phyloP scores from a whole-genome alignment of 1,140 invertebrate genomes.

The Drosophila novamexicana region DNA sequence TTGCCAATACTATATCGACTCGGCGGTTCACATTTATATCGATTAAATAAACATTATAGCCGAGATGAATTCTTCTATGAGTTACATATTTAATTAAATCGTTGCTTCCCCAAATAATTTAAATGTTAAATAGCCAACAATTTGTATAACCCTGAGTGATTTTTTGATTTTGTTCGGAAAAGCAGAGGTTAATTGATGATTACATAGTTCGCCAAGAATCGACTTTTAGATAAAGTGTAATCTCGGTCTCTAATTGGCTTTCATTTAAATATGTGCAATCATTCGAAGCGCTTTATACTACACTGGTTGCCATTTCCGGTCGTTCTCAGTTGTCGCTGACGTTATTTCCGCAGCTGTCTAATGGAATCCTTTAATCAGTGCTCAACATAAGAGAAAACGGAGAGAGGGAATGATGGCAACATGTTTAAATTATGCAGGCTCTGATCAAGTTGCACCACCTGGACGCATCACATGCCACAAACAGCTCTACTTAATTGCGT shows the following conservation, averaged over 20 bases:
- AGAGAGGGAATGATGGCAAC: slow-evolving; percentile 19
- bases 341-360: slow-evolving; percentile 45
- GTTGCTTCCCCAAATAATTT: no score
- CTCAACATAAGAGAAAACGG: background rate
- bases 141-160: no score
- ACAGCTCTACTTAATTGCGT: slow-evolving; percentile 77
- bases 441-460: slow-evolving; percentile 57
- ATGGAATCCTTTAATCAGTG: slow-evolving; percentile 65
- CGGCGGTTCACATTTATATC: no score
- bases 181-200: no score
- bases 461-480: slow-evolving; percentile 52
- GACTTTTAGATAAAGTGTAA: background rate
- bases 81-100: no score
- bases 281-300: background rate
- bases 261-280: background rate
- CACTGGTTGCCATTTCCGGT: slow-evolving; percentile 25
- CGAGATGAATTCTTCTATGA: no score
- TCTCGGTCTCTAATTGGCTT: background rate
- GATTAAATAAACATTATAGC: no score
- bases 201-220: no score
- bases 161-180: no score
- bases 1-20: no score
- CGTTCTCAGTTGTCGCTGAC: slow-evolving; percentile 35
- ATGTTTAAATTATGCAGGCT: slow-evolving; percentile 65
- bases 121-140: no score